phyloP scores from a whole-genome alignment of 2,888 invertebrate species.

The Nymphalis polychloros region DNA sequence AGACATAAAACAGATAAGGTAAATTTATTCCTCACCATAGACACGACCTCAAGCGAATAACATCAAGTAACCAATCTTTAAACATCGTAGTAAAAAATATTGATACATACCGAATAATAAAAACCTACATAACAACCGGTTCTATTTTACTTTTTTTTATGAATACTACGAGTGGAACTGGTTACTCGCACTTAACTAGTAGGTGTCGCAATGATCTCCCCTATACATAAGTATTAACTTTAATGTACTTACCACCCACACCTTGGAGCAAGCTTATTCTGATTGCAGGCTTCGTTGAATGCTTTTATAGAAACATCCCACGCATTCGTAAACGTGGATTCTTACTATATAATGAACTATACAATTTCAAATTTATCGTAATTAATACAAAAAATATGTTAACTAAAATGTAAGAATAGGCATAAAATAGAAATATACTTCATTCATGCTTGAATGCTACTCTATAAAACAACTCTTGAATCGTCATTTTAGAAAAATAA shows the following conservation, averaged over 20 bases:
- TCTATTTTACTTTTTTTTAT: conserved; percentile 38
- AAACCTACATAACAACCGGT: conserved; percentile 25
- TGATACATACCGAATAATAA: conserved; percentile 4
- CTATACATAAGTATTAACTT: conserved; percentile 54
- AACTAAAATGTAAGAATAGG: too few species aligned
- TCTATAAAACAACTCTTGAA: too few species aligned
- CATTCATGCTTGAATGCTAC: too few species aligned
- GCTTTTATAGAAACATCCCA: conserved; percentile 25
- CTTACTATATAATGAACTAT: conserved; percentile 12
- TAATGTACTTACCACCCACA: conserved; percentile 59
- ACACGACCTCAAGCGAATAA: neutral
- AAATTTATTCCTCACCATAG: neutral
- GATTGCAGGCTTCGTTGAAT: conserved; percentile 25
- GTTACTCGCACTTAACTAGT: conserved; percentile 43
- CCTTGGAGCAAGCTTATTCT: conserved; percentile 44
- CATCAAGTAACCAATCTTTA: neutral
- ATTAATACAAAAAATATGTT: neutral
- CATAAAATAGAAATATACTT: too few species aligned
- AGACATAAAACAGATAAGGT: too few species aligned
- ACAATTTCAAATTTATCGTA: conserved; percentile 2
- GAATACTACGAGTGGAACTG: conserved; percentile 46
- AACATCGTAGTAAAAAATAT: conserved; percentile 1
- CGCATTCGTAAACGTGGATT: conserved; percentile 12
- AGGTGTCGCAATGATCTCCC: conserved; percentile 62
- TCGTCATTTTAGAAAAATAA: too few species aligned